Percentiles rank a stretch among this genome's conserved stretches.
These are phyloP conservation scores for Haliclona indistincta DNA, from an alignment of 37 sponge, comb jelly and placozoan species.

Conservation along the genomic window DNA sequence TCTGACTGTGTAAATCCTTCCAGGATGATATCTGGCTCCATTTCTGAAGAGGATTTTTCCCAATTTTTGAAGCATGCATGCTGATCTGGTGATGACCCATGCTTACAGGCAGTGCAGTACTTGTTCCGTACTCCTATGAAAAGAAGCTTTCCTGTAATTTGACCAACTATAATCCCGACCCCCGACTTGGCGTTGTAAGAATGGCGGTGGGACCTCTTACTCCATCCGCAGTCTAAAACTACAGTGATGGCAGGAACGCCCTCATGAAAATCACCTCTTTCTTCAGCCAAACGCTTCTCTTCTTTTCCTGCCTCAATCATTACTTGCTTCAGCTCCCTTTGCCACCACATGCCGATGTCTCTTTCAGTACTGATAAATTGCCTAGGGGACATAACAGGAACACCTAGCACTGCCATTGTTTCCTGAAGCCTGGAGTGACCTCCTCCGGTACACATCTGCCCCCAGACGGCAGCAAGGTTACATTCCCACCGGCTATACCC, in stretches of 20 bases:
- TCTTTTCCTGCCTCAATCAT: slow-evolving; percentile 32
- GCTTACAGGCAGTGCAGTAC: slow-evolving; percentile 32
- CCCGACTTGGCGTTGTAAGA: slow-evolving; percentile 61
- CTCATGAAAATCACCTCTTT: slow-evolving; percentile 5
- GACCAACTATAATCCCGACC: slow-evolving; percentile 41
- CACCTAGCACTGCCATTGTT: slow-evolving; percentile 21
- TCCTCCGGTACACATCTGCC: slow-evolving; percentile 56
- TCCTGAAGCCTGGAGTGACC: slow-evolving; percentile 26
- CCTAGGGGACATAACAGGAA: slow-evolving; percentile 41
- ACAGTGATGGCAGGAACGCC: slow-evolving; percentile 40
- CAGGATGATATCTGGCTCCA: slow-evolving; percentile 51
- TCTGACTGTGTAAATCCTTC: slow-evolving; percentile 47
- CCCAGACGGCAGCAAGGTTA: slow-evolving; percentile 52
- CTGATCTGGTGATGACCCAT: neutral
- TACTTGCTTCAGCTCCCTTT: neutral
- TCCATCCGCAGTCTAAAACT: slow-evolving; percentile 27
- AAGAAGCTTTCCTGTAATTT: slow-evolving; percentile 29
- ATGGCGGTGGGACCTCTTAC: slow-evolving; percentile 32
- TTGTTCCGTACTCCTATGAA: slow-evolving; percentile 50
- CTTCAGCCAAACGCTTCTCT: slow-evolving; percentile 8
- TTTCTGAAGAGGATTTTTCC: slow-evolving; percentile 30
- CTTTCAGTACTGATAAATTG: slow-evolving; percentile 30
- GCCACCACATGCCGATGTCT: slow-evolving; percentile 15
- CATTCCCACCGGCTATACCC: slow-evolving; percentile 21
- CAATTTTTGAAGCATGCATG: slow-evolving; percentile 28